A percentile compares a stretch with the other conserved stretches of the same genome.
Evolutionary conservation across 2,888 invertebrate species (phyloP).

Genomic region (Beris morrisii): DNA sequence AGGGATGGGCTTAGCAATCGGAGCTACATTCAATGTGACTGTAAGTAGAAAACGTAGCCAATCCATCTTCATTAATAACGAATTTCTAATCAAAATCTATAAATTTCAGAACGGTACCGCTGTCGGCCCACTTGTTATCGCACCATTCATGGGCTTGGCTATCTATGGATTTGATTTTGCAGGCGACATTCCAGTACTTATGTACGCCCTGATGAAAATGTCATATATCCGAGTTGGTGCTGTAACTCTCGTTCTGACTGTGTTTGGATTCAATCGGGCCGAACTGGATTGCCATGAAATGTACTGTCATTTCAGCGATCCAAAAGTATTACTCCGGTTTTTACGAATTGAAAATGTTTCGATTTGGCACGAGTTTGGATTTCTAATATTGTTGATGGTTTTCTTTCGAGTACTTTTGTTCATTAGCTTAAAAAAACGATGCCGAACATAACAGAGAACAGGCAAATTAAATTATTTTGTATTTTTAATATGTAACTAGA

Average conservation of each 20-base stretch:
- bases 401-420: constrained; percentile 63
- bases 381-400: constrained; percentile 60
- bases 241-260: constrained; percentile 63
- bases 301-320: constrained; percentile 69
- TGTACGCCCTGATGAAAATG: constrained; percentile 66
- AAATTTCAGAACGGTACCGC: constrained; percentile 67
- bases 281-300: constrained; percentile 62
- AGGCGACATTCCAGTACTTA: constrained; percentile 61
- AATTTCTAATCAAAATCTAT: not conserved
- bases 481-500: too few species aligned
- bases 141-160: constrained; percentile 68
- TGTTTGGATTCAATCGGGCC: constrained; percentile 65
- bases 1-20: constrained; percentile 76
- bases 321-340: constrained; percentile 63
- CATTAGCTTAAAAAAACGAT: constrained; percentile 61
- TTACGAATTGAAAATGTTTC: constrained; percentile 63
- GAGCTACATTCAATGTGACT: constrained; percentile 67
- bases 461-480: too few species aligned
- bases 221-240: constrained; percentile 69
- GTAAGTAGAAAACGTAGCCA: constrained; percentile 55
- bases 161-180: constrained; percentile 74
- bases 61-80: not conserved
- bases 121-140: constrained; percentile 66
- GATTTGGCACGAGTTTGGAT: constrained; percentile 61
- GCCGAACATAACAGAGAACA: constrained; percentile 45